phyloP scores from a whole-genome alignment of 2,797 vertebrate genomes.

The Rhabdophis nuchalis region DNA sequence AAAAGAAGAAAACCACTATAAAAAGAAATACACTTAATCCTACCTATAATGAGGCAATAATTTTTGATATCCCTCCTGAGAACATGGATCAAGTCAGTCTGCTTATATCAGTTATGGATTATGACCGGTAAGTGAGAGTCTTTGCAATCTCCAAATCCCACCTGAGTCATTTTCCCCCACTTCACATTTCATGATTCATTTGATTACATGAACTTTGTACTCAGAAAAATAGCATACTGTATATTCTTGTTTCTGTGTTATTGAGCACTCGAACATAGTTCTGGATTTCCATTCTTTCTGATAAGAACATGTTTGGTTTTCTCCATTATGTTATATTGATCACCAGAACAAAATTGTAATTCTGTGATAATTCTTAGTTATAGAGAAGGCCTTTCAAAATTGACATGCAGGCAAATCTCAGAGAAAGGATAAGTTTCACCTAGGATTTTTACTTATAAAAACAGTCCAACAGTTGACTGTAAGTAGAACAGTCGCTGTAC shows the following conservation, averaged over 20 bases:
- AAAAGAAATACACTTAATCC: slow-evolving; percentile 98
- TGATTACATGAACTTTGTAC: neutral
- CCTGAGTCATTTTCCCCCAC: slow-evolving; percentile 2
- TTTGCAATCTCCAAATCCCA: neutral
- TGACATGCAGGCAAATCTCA: neutral
- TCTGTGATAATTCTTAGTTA: neutral
- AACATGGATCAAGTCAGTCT: slow-evolving; percentile 98
- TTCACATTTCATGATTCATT: neutral
- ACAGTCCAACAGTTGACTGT: neutral
- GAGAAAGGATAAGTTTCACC: neutral
- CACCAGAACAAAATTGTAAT: neutral
- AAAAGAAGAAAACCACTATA: slow-evolving; percentile 98
- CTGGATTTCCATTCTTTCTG: neutral
- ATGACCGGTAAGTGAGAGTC: slow-evolving; percentile 82
- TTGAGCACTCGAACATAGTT: neutral
- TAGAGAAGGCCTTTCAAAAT: neutral
- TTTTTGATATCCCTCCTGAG: slow-evolving; percentile 97
- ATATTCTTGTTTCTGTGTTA: neutral
- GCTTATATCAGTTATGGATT: slow-evolving; percentile 98
- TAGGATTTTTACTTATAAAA: neutral
- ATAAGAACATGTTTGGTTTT: neutral
- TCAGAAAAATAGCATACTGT: neutral
- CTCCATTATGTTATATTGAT: neutral
- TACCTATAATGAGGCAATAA: slow-evolving; percentile 97
- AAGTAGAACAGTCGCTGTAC: neutral